Evolutionary conservation across 92 coral and sea anemone genomes (phyloP).

Genomic region (Metridium senile): DNA sequence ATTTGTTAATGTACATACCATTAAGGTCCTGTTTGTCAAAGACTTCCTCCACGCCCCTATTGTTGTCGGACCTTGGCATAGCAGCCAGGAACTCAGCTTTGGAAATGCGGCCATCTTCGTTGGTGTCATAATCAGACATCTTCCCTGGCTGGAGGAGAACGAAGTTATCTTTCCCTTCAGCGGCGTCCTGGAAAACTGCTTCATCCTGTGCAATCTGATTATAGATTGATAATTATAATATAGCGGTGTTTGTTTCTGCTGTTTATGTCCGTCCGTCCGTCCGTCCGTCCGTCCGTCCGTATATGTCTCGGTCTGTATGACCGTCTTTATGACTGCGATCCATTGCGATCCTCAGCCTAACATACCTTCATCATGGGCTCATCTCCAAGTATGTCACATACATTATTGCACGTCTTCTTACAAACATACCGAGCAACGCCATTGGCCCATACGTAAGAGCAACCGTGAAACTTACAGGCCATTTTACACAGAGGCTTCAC

Average conservation of each 20-base stretch:
- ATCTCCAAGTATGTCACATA: not conserved
- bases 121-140: not conserved
- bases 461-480: not conserved
- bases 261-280: too few relatives aligned
- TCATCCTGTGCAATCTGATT: not conserved
- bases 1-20: too few relatives aligned
- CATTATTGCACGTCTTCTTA: not conserved
- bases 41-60: not conserved
- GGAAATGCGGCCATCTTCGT: slow-evolving; percentile 1
- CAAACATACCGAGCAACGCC: not conserved
- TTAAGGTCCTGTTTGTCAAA: not conserved
- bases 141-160: not conserved
- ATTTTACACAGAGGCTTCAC: not conserved
- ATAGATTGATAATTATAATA: too few relatives aligned
- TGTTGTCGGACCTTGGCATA: not conserved
- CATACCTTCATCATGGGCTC: slow-evolving; percentile 1
- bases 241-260: too few relatives aligned
- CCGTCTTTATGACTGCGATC: too few relatives aligned
- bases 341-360: too few relatives aligned
- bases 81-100: not conserved
- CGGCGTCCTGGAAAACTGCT: not conserved
- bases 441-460: not conserved
- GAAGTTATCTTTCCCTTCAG: not conserved
- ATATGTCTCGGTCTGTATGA: too few relatives aligned
- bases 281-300: too few relatives aligned